Evolutionary conservation across 2,113 vertebrate species (phyloP).

Genomic region (Mastomys coucha): DNA sequence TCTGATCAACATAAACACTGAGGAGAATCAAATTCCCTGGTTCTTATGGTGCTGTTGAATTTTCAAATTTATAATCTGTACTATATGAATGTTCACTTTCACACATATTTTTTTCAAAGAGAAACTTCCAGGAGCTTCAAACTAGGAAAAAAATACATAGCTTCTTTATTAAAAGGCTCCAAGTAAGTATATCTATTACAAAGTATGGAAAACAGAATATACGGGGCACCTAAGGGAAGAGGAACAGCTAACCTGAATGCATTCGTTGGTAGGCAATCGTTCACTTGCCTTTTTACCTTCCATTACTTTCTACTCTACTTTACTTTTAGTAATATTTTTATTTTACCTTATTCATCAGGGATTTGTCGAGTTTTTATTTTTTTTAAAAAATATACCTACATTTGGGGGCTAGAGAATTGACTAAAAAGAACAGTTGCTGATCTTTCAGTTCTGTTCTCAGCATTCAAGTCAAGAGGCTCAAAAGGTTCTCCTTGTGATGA

Average conservation of each 20-base stretch:
- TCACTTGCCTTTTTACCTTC: no score
- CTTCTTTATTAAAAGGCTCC: no score
- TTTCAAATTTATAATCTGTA: background rate
- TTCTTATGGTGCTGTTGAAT: background rate
- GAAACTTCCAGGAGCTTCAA: no score
- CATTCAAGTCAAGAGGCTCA: background rate
- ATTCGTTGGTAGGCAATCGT: no score
- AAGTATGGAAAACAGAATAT: no score
- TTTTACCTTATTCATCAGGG: background rate
- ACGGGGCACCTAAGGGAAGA: no score
- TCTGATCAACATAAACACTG: background rate
- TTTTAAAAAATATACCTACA: background rate
- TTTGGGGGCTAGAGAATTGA: background rate
- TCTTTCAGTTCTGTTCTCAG: background rate
- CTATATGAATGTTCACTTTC: background rate
- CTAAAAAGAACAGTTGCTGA: background rate
- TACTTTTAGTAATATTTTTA: background rate
- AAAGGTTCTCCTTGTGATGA: background rate
- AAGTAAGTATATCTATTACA: no score
- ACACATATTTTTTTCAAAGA: no score
- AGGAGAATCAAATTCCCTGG: background rate
- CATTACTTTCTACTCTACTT: no score
- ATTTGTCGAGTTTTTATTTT: background rate
- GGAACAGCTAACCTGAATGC: no score
- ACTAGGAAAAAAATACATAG: no score